These are phyloP conservation scores for Melanaphis sacchari DNA, from an alignment of 1,140 invertebrate genomes.

Conservation along the genomic window DNA sequence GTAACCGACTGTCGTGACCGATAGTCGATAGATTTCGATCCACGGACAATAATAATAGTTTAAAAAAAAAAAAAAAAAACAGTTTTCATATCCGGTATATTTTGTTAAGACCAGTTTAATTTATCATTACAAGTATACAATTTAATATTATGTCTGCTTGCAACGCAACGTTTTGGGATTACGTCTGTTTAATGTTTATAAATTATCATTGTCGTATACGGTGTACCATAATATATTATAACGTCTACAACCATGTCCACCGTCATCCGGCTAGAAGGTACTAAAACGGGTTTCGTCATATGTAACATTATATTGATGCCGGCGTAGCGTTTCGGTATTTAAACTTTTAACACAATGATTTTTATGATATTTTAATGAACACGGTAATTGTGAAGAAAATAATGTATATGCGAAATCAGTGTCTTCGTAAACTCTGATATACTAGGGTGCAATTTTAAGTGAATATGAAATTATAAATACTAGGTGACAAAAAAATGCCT, in stretches of 20 bases:
- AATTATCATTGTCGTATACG: neutral
- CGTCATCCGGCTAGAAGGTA: neutral
- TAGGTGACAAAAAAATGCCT: too few relatives aligned
- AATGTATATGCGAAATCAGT: neutral
- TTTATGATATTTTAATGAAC: neutral
- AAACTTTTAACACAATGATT: neutral
- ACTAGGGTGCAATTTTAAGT: too few relatives aligned
- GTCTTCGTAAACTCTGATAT: too few relatives aligned
- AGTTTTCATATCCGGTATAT: neutral
- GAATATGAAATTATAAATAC: too few relatives aligned
- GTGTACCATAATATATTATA: too few relatives aligned
- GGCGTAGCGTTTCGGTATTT: neutral
- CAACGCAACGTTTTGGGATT: neutral
- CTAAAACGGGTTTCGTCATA: neutral
- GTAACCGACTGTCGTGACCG: neutral
- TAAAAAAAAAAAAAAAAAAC: too few relatives aligned
- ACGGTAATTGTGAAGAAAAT: neutral
- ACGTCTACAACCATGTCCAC: neutral
- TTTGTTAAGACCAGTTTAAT: neutral
- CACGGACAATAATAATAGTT: neutral
- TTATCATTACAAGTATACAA: neutral
- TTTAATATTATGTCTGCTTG: neutral
- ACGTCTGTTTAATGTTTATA: neutral
- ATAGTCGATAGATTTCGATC: neutral
- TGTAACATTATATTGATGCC: neutral